These are phyloP conservation scores for Mesochorus sp. DNA, from an alignment of 2,888 invertebrate species.

Conservation along the genomic window DNA sequence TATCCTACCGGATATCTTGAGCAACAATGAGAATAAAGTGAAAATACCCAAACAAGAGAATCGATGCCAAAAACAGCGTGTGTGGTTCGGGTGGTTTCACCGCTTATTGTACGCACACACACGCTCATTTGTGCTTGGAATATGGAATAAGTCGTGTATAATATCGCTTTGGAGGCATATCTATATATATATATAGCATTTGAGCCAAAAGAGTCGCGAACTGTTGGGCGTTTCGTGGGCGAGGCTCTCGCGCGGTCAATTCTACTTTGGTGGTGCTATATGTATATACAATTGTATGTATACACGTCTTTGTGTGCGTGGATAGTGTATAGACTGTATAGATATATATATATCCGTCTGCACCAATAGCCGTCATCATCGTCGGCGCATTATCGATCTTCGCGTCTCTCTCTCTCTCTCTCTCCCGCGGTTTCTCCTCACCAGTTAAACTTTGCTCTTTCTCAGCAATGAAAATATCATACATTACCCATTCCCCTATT, in stretches of 20 bases:
- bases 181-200: not conserved
- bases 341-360: slow-evolving; percentile 11
- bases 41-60: slow-evolving; percentile 44
- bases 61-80: slow-evolving; percentile 46
- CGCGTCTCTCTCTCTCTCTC: slow-evolving; percentile 51
- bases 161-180: too few relatives aligned
- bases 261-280: slow-evolving; percentile 35
- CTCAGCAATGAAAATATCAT: not conserved
- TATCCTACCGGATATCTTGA: slow-evolving; percentile 60
- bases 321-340: too few relatives aligned
- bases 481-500: not conserved
- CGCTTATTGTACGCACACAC: slow-evolving; percentile 17
- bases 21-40: slow-evolving; percentile 49
- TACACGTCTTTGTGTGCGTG: too few relatives aligned
- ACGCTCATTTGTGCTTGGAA: not conserved
- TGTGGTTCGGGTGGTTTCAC: slow-evolving; percentile 30
- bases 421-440: slow-evolving; percentile 52
- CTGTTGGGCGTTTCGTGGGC: slow-evolving; percentile 52
- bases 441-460: slow-evolving; percentile 47
- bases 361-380: slow-evolving; percentile 56
- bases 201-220: slow-evolving; percentile 39
- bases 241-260: slow-evolving; percentile 45
- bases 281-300: not conserved
- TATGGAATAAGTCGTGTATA: slow-evolving; percentile 3
- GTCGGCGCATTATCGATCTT: slow-evolving; percentile 73